Evolutionary conservation across 2,888 invertebrate genomes (phyloP).

Genomic region (Brenthis ino): DNA sequence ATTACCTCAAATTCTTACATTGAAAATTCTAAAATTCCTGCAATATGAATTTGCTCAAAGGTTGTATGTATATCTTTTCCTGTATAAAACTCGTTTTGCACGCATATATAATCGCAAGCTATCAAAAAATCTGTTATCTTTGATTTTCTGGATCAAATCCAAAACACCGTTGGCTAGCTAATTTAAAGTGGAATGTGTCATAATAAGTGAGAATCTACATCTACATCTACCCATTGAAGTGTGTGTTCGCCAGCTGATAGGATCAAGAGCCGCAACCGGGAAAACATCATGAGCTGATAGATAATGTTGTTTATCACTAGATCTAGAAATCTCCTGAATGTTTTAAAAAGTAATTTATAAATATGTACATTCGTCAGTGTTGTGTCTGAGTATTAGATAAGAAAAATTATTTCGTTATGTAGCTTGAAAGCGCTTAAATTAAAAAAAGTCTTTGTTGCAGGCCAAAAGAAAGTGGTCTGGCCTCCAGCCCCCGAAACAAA

Average conservation of each 20-base stretch:
- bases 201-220: conserved; percentile 58
- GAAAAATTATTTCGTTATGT: background rate
- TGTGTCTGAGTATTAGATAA: too few species aligned
- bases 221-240: conserved; percentile 53
- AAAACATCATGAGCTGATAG: conserved; percentile 51
- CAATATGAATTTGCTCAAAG: background rate
- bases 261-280: conserved; percentile 26
- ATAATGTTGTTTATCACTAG: conserved; percentile 34
- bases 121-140: conserved; percentile 51
- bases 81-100: conserved; percentile 24
- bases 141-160: conserved; percentile 64
- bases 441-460: conserved; percentile 70
- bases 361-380: too few species aligned
- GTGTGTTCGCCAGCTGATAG: conserved; percentile 53
- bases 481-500: conserved; percentile 89
- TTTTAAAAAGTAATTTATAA: too few species aligned
- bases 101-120: conserved; percentile 21
- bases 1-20: too few species aligned
- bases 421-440: background rate
- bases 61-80: conserved; percentile 7
- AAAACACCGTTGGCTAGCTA: conserved; percentile 67
- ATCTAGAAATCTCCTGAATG: too few species aligned
- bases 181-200: conserved; percentile 75
- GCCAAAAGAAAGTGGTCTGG: conserved; percentile 93
- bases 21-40: too few species aligned